Percentiles rank a stretch among this genome's conserved stretches.
Evolutionary conservation across 2,888 invertebrate species (phyloP).

Genomic region (Polydrusus pterygomalis): DNA sequence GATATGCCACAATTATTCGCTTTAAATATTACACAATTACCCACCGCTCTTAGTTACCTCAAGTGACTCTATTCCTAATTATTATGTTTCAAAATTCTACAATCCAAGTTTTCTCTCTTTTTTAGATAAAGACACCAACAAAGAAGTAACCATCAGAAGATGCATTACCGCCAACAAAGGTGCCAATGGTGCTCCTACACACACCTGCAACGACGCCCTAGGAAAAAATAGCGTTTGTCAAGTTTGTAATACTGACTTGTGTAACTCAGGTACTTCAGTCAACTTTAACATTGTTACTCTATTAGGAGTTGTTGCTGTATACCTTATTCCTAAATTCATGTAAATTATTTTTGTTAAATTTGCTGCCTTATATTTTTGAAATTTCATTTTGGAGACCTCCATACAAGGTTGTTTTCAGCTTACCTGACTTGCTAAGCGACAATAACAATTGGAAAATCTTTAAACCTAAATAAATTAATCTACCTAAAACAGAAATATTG

Average conservation of each 20-base stretch:
- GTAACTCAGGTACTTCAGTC: conserved; percentile 52
- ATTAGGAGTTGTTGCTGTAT: conserved; percentile 44
- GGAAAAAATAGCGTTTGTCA: conserved; percentile 47
- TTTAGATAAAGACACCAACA: conserved; percentile 45
- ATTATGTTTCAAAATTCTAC: neutral
- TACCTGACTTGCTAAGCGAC: no score
- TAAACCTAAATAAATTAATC: no score
- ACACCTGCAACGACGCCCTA: conserved; percentile 36
- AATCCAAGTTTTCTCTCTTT: conserved; percentile 1
- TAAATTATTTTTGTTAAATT: conserved; percentile 22
- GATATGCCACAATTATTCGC: no score
- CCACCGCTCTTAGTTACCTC: no score
- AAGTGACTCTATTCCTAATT: neutral
- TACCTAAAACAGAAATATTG: no score
- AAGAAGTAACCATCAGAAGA: conserved; percentile 46
- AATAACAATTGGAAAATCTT: no score
- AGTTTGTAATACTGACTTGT: conserved; percentile 44
- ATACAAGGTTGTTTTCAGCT: neutral
- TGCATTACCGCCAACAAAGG: conserved; percentile 48
- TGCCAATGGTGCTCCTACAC: conserved; percentile 24
- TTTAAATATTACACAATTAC: no score
- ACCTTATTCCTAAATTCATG: conserved; percentile 45
- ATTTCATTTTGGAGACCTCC: neutral
- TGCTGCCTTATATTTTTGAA: conserved; percentile 10
- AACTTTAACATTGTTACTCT: conserved; percentile 46